Evolutionary conservation across 30 jellyfish, hydroid and myxozoan species (phyloP).

Genomic region (Morbakka virulenta): DNA sequence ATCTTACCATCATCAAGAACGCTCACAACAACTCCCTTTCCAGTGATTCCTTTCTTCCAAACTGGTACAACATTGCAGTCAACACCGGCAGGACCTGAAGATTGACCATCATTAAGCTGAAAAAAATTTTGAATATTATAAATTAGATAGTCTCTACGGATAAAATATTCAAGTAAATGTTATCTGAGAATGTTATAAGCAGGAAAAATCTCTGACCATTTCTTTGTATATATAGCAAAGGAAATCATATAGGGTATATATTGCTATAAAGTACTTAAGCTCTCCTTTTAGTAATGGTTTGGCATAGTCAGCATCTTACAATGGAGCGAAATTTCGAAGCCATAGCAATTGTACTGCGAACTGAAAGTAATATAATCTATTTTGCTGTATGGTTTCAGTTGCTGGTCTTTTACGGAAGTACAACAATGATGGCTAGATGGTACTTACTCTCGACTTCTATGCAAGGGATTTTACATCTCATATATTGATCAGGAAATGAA

Average conservation of each 20-base stretch:
- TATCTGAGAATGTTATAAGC: neutral
- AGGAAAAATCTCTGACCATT: too few relatives aligned
- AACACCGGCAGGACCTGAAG: slow-evolving; percentile 99
- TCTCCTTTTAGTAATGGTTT: neutral
- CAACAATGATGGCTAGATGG: too few relatives aligned
- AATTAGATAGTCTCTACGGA: neutral
- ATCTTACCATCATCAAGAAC: slow-evolving; percentile 97
- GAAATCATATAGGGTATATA: too few relatives aligned
- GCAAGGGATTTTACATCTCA: too few relatives aligned
- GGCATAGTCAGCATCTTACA: neutral
- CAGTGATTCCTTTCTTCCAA: slow-evolving; percentile 86
- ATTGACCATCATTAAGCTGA: slow-evolving; percentile 87
- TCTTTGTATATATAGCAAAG: too few relatives aligned
- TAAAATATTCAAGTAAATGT: neutral
- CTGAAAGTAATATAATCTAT: too few relatives aligned
- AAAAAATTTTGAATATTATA: neutral
- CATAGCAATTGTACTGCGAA: too few relatives aligned
- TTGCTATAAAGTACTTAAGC: neutral
- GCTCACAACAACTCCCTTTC: slow-evolving; percentile 96
- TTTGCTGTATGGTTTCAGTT: too few relatives aligned
- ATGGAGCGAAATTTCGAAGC: too few relatives aligned
- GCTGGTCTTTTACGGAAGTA: too few relatives aligned
- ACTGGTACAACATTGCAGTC: slow-evolving; percentile 82
- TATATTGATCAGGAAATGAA: too few relatives aligned
- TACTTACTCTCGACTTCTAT: too few relatives aligned